Evolutionary conservation across 2,888 invertebrate species (phyloP), one percentile per base, ranked within the genome.

Genomic region (Drosophila prolongata): DNA sequence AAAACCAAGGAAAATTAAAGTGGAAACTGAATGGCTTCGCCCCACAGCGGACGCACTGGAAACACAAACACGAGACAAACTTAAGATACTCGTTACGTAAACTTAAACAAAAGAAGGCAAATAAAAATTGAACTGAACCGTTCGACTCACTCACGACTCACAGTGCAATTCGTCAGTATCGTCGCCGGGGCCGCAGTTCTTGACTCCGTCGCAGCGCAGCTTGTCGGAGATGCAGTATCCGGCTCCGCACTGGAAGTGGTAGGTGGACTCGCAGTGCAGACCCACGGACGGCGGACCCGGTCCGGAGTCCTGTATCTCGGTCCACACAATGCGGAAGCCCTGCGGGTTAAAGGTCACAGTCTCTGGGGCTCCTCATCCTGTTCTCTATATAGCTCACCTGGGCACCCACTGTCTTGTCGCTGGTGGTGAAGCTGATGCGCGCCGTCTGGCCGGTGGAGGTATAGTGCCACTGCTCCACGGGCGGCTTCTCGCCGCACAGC

Each of bases 261-360:
- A 95, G 89, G 95, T 95, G 70, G 93, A 92, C 79, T 93, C 93
- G 80, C 92, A 92, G 52, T 92, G 85, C 67, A 92, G 81, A 38
- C 92, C 90, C 79, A 92, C 91, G 30, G 92, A 91, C 76, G 92
- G 92, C 66, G 92, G 92, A 75, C 93, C 93, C 61, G 93, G 92
- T 67, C 94, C 94, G 54, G 94, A 94, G 75, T 94, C 94, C 84
- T 94, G 94, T 84, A 98, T 96, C 94, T 99, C 98, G 66, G 98
- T 98, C 98, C 98, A 99, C 57, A 97, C 95, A 52, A 98, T 96
- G 90, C 96, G 95, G 93, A 98, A 99, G 70, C 98, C 99, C 92
- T 96, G 62, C 14, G 46, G 16, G 14, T 57, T 14, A 2, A 9
- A 14, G 6, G 11, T 13, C 19, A 9, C 16, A 1, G 6, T 13